Evolutionary conservation across 2,797 vertebrate genomes (phyloP), one percentile per base, ranked within the genome.

Genomic region (Dicrostonyx torquatus): DNA sequence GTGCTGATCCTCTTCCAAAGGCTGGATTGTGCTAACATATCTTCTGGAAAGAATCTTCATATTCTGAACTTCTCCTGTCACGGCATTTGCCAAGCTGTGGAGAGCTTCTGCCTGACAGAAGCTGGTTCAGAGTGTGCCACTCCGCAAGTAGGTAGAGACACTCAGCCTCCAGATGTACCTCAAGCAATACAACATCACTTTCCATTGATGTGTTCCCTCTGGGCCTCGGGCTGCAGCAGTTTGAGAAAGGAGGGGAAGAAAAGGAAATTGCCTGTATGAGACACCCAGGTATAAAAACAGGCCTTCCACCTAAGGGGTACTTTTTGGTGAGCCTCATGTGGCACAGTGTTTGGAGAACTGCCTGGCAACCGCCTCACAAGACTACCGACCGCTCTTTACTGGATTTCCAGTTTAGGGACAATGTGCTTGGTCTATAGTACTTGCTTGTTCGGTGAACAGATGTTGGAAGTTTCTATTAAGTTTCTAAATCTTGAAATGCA

Each of bases 401-500:
- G 55, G 76, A 72, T 80, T 66, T 2, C 45, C 77, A 6, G 86
- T 68, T 85, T 37, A 70, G 60, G 48, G 48, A 72, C 89, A 20
- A 10, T 48, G 20, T 82, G 89, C 79, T 64, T 80, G 37, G 43
- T 78, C 77, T 90, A 5, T 45, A 79, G 75, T 31, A n/a, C 66
- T 70, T 91, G 40, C 87, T 73, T 93, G 60, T 31, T 58, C n/a
- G 60, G 40, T 93, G 90, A 85, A n/a, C 66, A 37, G 80, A 82
- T 64, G 77, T 75, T 64, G 2, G 62, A 83, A 89, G n/a, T 60
- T 13, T 88, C 68, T 82, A 13, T 37, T 87, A n/a, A 60, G 80
- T 88, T 90, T 80, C 77, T 94, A 87, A 90, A 53, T 83, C 83
- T 62, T 43, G 20, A 87, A 89, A 66, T 77, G 12, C 24, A 80